Base-by-base conservation (phyloP, 2,888 invertebrate genomes). In the Nomada fucata region DNA sequence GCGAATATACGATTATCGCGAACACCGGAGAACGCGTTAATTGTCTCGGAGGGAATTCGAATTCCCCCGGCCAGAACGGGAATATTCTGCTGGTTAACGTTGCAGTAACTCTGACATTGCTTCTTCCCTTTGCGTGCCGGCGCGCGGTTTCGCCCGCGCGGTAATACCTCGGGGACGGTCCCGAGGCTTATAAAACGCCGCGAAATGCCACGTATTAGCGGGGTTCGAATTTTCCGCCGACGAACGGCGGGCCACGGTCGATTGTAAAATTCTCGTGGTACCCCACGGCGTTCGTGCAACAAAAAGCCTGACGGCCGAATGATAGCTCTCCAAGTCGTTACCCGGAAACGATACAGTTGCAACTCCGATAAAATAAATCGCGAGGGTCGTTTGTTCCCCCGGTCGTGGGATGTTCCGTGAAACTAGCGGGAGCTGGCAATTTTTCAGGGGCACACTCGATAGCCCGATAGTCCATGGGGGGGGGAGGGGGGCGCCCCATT, bases 41-140 rank as follows among this genome's bases (percentile, higher is more conserved):
- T 82, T 84, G 85, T 82, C 82, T 82, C 79, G 75, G 44, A 75
- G 79, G 85, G 85, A 85, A 86, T 84, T 84, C 79, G 82, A 84
- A 80, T 84, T 82, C 82, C 84, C 85, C 79, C 70, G 79, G 79
- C 72, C 82, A 79, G 71, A 47, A 71, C 52, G 53, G 63, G 61
- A 71, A 64, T 60, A 71, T 55, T 64, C 57, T 72, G 74, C 64
- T 57, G 74, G 65, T 79, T 75, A 57, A 75, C 68, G 26, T 60
- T 61, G 60, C 61, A 72, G 84, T 71, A 80, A 83, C 80, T 76
- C 69, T 23, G 59, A 7, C n/a, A 52, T 47, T 42, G 3, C 57
- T 20, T 36, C 52, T 18, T 11, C n/a, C 59, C 20, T 50, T 50
- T 15, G 50, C 63, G 52, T 23, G 68, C 36, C 10, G n/a, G 23